Base-by-base conservation (phyloP, 2,888 invertebrate species). In the Magallana nippona region DNA sequence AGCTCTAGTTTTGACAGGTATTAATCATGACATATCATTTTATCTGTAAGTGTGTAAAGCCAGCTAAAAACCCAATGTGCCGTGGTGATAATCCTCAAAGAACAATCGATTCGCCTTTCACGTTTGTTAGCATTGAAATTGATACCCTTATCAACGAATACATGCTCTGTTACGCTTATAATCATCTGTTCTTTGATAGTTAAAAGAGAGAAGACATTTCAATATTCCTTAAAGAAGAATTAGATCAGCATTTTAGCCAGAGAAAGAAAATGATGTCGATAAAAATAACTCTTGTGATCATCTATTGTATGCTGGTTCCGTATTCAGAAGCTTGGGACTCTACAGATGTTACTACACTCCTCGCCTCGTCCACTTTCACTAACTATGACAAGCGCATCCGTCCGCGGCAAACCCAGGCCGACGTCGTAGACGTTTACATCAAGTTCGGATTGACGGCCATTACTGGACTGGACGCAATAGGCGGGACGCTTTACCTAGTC, bases 401-500 rank as follows among this genome's bases (percentile, higher is more conserved):
- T 77, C 84, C 84, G 55, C 60, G 78, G 55, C 10, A 10, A 27
- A 77, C 44, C 15, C 84, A 84, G 55, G 71, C 44, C 0, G 78
- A 81, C 10, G 32, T 78, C 19, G 22, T 87, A 2, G 58, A 62
- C 11, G 82, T 89, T 0, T 71, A 78, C 3, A 71, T 88, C 2
- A 85, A 88, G 11, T 60, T 89, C 62, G 88, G 83, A 58, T 56
- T 89, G 1, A 87, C 86, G 84, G 85, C 85, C 5, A 85, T 89
- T 13, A 86, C 88, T 55, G 84, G 86, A 32, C 82, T 87, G 15
- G 85, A 87, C 32, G 89, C 87, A 77, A 86, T 86, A n/a, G 80
- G 84, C n/a, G 86, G 86, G 81, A 87, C 85, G 2, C 83, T 89
- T 15, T 82, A 87, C 1, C 55, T 87, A 10, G 81, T 82, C 27